phyloP scores from a whole-genome alignment of 2,888 invertebrate genomes.

The Sphaerophoria rueppellii region DNA sequence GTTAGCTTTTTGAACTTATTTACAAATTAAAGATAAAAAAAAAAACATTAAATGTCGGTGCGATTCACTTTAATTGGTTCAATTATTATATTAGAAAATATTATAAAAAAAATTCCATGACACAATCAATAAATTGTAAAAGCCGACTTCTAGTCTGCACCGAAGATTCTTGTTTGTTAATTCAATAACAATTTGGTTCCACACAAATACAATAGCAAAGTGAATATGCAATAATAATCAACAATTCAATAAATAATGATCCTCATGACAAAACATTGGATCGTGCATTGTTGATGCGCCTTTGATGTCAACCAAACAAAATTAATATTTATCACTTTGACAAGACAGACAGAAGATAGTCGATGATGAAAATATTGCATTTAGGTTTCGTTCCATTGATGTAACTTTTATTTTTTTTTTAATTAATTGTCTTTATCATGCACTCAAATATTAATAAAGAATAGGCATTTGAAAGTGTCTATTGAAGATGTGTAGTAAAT shows the following conservation, averaged over 20 bases:
- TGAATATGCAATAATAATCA: neutral
- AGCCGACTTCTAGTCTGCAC: neutral
- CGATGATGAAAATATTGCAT: too few relatives aligned
- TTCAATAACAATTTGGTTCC: neutral
- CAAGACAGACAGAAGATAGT: neutral
- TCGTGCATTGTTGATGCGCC: neutral
- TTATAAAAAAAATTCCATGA: neutral
- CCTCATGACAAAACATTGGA: slow-evolving; percentile 3
- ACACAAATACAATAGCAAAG: neutral
- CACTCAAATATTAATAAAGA: neutral
- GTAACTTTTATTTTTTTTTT: too few relatives aligned
- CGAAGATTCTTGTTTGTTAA: neutral
- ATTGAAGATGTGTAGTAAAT: slow-evolving; percentile 17
- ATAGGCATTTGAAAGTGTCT: neutral
- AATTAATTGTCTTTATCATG: slow-evolving; percentile 21
- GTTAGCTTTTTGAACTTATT: too few relatives aligned
- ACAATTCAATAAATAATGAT: neutral
- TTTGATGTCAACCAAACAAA: slow-evolving; percentile 8
- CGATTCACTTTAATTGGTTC: neutral
- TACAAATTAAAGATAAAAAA: too few relatives aligned
- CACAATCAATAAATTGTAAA: neutral
- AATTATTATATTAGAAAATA: neutral
- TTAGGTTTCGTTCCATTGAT: too few relatives aligned
- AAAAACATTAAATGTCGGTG: neutral
- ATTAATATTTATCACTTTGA: slow-evolving; percentile 1